Evolutionary conservation across 1,140 invertebrate species (phyloP).

Genomic region (Oscheius sp.): DNA sequence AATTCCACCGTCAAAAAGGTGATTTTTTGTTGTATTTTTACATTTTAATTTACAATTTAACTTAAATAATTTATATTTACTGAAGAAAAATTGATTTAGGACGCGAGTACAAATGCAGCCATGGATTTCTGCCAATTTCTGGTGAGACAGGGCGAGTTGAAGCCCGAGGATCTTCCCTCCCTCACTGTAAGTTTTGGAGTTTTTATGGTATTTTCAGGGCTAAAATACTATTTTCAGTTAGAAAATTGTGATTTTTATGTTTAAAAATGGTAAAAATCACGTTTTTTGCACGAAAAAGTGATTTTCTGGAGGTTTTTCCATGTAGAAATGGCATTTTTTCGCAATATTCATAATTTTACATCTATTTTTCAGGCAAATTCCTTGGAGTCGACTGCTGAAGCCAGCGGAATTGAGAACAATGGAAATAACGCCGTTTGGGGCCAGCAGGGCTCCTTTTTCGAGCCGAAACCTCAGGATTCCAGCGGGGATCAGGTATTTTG

Average conservation of each 20-base stretch:
- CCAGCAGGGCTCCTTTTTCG: not conserved
- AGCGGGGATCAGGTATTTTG: not conserved
- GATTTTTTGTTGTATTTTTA: not conserved
- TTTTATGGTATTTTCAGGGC: too few species aligned
- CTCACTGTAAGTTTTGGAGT: slow-evolving; percentile 5
- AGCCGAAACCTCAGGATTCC: too few species aligned
- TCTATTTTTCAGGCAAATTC: not conserved
- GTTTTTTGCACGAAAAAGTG: not conserved
- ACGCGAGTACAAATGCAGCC: slow-evolving; percentile 28
- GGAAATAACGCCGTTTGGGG: not conserved
- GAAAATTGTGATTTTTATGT: not conserved
- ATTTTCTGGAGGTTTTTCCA: not conserved
- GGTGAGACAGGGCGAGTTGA: slow-evolving; percentile 21
- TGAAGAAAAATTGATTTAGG: slow-evolving; percentile 7
- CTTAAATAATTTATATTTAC: not conserved
- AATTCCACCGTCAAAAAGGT: slow-evolving; percentile 29
- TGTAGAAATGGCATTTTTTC: not conserved
- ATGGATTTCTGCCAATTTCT: slow-evolving; percentile 14
- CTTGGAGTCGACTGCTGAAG: not conserved
- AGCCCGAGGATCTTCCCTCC: not conserved
- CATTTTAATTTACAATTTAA: not conserved
- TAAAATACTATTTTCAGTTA: not conserved
- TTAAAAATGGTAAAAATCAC: too few species aligned
- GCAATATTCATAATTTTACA: not conserved
- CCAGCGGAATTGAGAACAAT: not conserved